Evolutionary conservation across 2,113 vertebrate genomes (phyloP).

Genomic region (Catharus minimus): DNA sequence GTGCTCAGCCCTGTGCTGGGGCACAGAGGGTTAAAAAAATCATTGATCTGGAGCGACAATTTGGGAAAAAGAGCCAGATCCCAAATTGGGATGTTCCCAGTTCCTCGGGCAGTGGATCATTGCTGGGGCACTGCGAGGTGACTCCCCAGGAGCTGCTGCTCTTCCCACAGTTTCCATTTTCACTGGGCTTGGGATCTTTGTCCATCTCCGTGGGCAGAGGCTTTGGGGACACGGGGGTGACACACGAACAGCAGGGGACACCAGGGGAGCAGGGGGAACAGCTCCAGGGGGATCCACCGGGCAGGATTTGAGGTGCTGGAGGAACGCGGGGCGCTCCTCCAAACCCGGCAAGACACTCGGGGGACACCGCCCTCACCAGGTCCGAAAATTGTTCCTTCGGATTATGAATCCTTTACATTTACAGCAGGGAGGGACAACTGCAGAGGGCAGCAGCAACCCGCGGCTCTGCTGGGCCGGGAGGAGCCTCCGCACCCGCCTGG

Average conservation of each 20-base stretch:
- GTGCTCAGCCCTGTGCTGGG: background rate
- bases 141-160: background rate
- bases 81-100: background rate
- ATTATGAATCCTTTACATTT: fast-evolving
- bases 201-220: background rate
- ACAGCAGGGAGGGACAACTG: background rate
- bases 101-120: background rate
- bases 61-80: fast-evolving
- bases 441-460: slow-evolving; percentile 32
- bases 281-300: fast-evolving
- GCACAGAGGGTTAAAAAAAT: too few relatives aligned
- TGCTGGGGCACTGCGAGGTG: background rate
- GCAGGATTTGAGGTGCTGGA: background rate
- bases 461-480: background rate
- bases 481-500: background rate
- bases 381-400: fast-evolving
- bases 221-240: background rate
- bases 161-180: background rate
- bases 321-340: fast-evolving
- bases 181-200: background rate
- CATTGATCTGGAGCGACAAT: background rate
- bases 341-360: fast-evolving
- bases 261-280: too few relatives aligned
- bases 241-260: background rate
- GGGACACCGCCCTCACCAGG: fast-evolving